Evolutionary conservation across 2,113 vertebrate species (phyloP), one percentile per base, ranked within the genome.

Genomic region (Falco punctatus): DNA sequence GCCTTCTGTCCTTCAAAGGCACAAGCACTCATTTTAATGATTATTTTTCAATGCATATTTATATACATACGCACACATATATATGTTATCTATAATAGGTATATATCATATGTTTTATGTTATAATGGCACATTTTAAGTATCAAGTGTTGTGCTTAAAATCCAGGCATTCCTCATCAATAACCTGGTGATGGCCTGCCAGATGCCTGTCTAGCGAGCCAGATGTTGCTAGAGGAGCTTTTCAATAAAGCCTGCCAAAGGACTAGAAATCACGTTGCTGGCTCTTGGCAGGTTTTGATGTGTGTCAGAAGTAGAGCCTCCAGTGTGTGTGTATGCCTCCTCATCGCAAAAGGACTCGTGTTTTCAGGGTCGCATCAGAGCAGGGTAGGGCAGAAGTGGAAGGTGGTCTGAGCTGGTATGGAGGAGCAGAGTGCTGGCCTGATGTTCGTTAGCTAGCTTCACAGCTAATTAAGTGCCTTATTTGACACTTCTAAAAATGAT

Each of bases 191-290:
- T 42, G n/a, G 15, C 35, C 61, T 92, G 78, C 72, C 83, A 93
- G 61, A 79, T 94, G 65, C 48, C 10, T 75, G 75, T 88, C 66
- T 75, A 33, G 58, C 33, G 59, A 65, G 33, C 72, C 94, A 88
- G 93, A 79, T 82, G 65, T 94, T 97, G 83, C 87, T 82, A 1
- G 72, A 96, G 92, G 66, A 92, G 42, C 48, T 79, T 64, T 93
- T 89, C 74, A 73, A 1, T 58, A 30, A 58, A 48, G 21, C 19
- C 65, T 93, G 88, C 92, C 87, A 77, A 30, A 90, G 95, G 83
- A 18, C 58, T 61, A 59, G 40, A 82, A 86, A 80, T 87, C 64
- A 13, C 0, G 0, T 49, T 33, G 30, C 67, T 92, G 58, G 4
- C 74, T 88, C 42, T 81, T 93, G 89, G 89, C 85, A 79, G 72